Evolutionary conservation across 2,888 invertebrate genomes (phyloP).

Genomic region (Stomorhina lunata): DNA sequence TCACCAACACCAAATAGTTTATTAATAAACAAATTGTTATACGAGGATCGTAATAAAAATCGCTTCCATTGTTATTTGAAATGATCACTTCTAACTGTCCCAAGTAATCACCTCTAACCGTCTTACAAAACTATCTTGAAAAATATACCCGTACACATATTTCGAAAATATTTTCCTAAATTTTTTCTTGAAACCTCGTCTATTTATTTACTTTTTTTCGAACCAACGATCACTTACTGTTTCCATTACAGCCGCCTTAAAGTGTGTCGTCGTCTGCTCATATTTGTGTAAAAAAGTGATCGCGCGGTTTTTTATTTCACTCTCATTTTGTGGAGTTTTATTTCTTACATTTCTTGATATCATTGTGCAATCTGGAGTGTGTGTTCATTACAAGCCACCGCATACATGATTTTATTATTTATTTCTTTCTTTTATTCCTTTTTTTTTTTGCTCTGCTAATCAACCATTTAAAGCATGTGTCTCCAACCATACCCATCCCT

Average conservation of each 20-base stretch:
- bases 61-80: background rate
- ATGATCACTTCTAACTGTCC: too few relatives aligned
- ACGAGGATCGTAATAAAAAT: background rate
- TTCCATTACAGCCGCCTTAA: constrained; percentile 22
- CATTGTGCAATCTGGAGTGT: constrained; percentile 22
- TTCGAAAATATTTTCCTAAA: background rate
- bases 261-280: constrained; percentile 19
- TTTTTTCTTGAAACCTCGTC: background rate
- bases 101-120: too few relatives aligned
- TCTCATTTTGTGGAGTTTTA: constrained; percentile 25
- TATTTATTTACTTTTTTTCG: background rate
- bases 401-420: background rate
- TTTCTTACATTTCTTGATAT: constrained; percentile 10
- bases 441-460: constrained; percentile 31
- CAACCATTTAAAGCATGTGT: constrained; percentile 35
- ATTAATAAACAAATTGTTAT: background rate
- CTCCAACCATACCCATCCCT: background rate
- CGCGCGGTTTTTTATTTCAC: constrained; percentile 23
- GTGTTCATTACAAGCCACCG: constrained; percentile 17
- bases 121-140: too few relatives aligned
- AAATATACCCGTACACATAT: background rate
- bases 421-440: background rate
- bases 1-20: constrained; percentile 4
- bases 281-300: constrained; percentile 27
- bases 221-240: background rate